Conservation (phyloP, 2,797 vertebrate genomes). For the Hozukius guyotensis region DNA sequence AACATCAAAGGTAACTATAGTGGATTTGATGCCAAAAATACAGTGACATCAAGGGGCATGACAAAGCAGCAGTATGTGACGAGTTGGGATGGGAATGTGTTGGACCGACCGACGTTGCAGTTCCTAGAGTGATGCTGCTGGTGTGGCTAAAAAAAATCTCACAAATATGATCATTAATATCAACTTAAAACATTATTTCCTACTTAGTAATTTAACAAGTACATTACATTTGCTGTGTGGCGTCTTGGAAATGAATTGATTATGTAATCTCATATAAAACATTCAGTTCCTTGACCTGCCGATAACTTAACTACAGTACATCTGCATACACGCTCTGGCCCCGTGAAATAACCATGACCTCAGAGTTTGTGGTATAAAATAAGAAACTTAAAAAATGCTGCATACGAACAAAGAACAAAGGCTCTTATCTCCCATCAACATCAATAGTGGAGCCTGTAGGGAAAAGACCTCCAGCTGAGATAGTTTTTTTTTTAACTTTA, state of each 20-base stretch:
- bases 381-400: background rate
- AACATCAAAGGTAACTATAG: too few relatives aligned
- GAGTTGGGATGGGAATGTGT: background rate
- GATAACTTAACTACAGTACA: background rate
- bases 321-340: background rate
- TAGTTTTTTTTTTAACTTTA: background rate
- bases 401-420: constrained; percentile 22
- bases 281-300: background rate
- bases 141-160: background rate
- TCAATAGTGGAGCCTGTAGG: constrained; percentile 12
- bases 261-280: background rate
- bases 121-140: background rate
- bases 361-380: constrained; percentile 22
- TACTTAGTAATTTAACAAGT: background rate
- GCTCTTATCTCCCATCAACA: constrained; percentile 18
- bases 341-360: background rate
- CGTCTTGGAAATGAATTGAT: background rate
- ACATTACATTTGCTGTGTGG: too few relatives aligned
- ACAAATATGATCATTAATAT: background rate
- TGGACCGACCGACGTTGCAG: background rate
- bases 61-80: background rate
- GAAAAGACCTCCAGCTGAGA: constrained; percentile 32
- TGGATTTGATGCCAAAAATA: too few relatives aligned
- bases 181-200: background rate
- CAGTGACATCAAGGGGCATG: too few relatives aligned